These are phyloP conservation scores for Ecdyonurus torrentis DNA, from an alignment of 2,888 invertebrate species.

Conservation along the genomic window DNA sequence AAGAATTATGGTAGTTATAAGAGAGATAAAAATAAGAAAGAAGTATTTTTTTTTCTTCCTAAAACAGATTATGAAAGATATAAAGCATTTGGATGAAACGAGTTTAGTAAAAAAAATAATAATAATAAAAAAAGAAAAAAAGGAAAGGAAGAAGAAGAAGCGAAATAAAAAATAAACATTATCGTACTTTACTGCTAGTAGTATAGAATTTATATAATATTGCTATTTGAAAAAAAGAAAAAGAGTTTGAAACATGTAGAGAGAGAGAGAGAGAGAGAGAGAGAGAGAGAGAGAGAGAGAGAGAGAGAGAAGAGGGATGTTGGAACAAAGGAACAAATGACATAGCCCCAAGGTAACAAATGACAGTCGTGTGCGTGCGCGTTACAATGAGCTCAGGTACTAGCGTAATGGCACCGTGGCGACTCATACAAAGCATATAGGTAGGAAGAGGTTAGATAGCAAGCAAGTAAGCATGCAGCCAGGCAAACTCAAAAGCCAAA, in stretches of 20 bases:
- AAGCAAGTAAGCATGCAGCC: too few relatives aligned
- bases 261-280: not conserved
- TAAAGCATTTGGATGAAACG: not conserved
- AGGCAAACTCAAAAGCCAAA: too few relatives aligned
- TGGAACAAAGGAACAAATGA: not conserved
- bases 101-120: not conserved
- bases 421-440: not conserved
- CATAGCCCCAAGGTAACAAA: not conserved
- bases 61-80: not conserved
- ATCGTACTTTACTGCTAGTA: not conserved
- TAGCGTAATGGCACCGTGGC: not conserved
- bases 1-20: not conserved
- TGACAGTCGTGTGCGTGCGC: not conserved
- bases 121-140: too few relatives aligned
- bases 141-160: too few relatives aligned
- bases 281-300: not conserved
- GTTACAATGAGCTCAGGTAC: not conserved
- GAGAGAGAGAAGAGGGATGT: not conserved
- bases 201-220: not conserved
- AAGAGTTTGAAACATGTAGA: not conserved
- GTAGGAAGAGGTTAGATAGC: too few relatives aligned
- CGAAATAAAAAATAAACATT: too few relatives aligned
- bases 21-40: not conserved
- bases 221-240: not conserved
- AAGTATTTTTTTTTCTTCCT: not conserved